Evolutionary conservation across 1,140 invertebrate genomes (phyloP), one percentile per base, ranked within the genome.

Genomic region (Bemisia tabaci): DNA sequence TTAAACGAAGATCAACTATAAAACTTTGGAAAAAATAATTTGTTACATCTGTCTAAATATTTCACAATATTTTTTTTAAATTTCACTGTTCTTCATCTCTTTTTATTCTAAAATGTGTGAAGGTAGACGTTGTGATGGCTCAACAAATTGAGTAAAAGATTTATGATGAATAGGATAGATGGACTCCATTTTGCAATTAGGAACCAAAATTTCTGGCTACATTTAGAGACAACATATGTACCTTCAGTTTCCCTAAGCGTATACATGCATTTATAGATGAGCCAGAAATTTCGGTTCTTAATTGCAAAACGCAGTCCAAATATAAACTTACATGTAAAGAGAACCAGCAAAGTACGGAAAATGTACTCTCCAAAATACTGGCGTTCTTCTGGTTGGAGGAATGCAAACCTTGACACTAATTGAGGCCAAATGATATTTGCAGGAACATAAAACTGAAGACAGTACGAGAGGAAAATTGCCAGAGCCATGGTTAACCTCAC

Each of bases 371-470:
- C 83, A 48, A 87, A 75, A 62, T 81, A 76, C 70, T 85, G 68
- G 60, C 67, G 68, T 58, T 65, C 63, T 12, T 74, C 71, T 62
- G 65, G 62, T 22, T 58, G 59, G 21, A 72, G 62, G 33, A 48
- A 48, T 1, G 48, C 59, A 62, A 69, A 69, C 24, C 64, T 67
- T 33, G 62, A 26, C 61, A 70, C 68, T 24, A 74, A 60, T 2
- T 70, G 69, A 25, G 73, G 72, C 86, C 91, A 94, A 24, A 94
- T 84, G 67, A 96, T 93, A 69, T 87, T 87, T 74, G 95, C 86
- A 2, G 94, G 91, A 26, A 97, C 93, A 77, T 95, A 97, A 70
- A 95, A 90, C 77, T 96, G 93, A 22, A 97, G 81, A 25, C 89
- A 86, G 75, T 94, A 95, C 0, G 90, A 91, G 12, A 94, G 80